phyloP scores from a whole-genome alignment of 2,113 vertebrate genomes.

The Daboia siamensis region DNA sequence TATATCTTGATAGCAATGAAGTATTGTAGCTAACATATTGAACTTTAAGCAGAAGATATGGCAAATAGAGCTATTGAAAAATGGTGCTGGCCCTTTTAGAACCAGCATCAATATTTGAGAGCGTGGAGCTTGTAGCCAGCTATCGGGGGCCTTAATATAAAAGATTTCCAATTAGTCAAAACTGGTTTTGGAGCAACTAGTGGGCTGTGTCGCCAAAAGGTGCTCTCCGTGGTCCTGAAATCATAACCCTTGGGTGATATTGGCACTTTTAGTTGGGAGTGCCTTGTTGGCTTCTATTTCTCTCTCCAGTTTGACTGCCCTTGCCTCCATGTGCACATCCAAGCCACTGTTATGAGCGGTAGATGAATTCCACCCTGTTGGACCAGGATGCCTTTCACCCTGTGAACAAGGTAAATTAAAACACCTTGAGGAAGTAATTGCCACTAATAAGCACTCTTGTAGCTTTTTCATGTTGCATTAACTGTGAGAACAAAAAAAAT shows the following conservation, averaged over 20 bases:
- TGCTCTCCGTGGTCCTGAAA: not conserved
- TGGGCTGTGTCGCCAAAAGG: not conserved
- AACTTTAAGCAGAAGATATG: too few relatives aligned
- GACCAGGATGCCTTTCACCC: not conserved
- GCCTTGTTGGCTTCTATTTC: not conserved
- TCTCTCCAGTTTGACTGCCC: not conserved
- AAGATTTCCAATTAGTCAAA: not conserved
- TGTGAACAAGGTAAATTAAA: not conserved
- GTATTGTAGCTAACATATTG: too few relatives aligned
- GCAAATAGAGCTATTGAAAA: not conserved
- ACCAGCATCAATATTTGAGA: not conserved
- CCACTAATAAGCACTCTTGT: not conserved
- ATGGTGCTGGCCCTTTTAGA: not conserved
- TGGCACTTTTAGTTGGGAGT: not conserved
- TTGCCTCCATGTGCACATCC: not conserved
- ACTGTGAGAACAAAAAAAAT: not conserved
- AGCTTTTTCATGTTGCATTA: not conserved
- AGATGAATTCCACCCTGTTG: not conserved
- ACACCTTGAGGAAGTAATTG: not conserved
- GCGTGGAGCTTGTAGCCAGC: not conserved
- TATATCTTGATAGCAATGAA: not conserved
- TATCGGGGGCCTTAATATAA: not conserved
- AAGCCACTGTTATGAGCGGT: not conserved
- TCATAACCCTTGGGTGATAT: too few relatives aligned
- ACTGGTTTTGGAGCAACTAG: not conserved